Evolutionary conservation across 2,113 vertebrate genomes (phyloP), one percentile per base, ranked within the genome.

Genomic region (Ursus arctos): DNA sequence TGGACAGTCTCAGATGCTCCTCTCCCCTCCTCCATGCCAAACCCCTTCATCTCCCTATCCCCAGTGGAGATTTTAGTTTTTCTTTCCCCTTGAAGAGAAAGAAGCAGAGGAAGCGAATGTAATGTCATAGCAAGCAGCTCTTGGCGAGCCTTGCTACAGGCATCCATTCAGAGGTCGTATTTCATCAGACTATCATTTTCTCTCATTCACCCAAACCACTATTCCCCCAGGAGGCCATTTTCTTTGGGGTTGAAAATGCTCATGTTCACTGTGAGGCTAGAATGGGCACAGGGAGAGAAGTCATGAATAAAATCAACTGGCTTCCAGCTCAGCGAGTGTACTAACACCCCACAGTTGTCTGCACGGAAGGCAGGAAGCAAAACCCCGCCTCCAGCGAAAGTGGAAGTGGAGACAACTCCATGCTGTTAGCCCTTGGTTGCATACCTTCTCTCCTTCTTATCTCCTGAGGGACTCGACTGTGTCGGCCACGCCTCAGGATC

Each of bases 11-110:
- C 90, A 65, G 92, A 89, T 0, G 6, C n/a, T 91, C 59, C 59
- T 88, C 53, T 76, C 71, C 16, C n/a, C 53, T 63, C 31, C 36
- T 91, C 36, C 15, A 19, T 69, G 86, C 96, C 88, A 95, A 80
- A 94, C 14, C 85, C 55, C 95, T 92, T 95, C 97, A 95, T 93
- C 91, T 95, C 55, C 51, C 81, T 95, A 63, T 92, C 67, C 95
- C 93, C 88, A 43, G 93, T 69, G 93, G 91, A 86, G 88, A 87
- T 90, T 96, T 97, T 84, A 40, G 77, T 86, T 98, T 97, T 97
- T 94, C 96, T 96, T 98, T 97, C 43, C 77, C 67, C 97, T 96
- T 97, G 93, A 97, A 98, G 94, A 93, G 96, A 97, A 98, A 97
- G 59, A 98, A 98, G 91, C 67, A 91, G 88, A 97, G 96, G 95